Evolutionary conservation across 2,113 vertebrate species (phyloP), one percentile per base, ranked within the genome.

Genomic region (Psittacula cyanocephala): DNA sequence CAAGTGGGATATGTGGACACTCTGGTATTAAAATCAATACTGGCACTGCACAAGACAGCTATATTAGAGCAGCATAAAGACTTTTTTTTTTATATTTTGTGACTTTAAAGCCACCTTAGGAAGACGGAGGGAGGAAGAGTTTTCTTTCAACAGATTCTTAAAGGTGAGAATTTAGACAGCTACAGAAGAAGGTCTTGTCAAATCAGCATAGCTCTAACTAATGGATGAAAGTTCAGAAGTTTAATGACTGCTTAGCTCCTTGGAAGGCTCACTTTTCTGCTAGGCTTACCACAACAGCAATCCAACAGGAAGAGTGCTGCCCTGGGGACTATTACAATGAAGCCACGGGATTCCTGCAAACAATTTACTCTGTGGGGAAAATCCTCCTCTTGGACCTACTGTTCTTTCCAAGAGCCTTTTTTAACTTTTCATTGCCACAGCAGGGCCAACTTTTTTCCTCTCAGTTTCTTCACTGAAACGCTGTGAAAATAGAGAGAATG

Each of bases 281-380:
- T 67, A 91, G 65, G 95, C 95, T 97, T 96, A 96, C 93, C 92
- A 87, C 88, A 95, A 81, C 89, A 95, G 89, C 97, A 95, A 95
- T 65, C 93, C 95, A 53, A 91, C 95, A 93, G 91, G 82, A 97
- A 96, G 94, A 92, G 47, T 96, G 62, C 91, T 93, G 52, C 94
- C 91, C 96, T 16, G 13, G 88, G 92, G 78, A 94, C 91, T 87
- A 65, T 95, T 94, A 98, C 81, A 96, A 67, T 96, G 96, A 91
- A 95, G 94, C 95, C 89, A 82, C 84, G 84, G 91, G 95, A 98
- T 89, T 97, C 95, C 82, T 91, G 87, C 86, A 93, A 97, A 97
- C 96, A 96, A 98, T 98, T 97, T 97, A 90, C 97, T 97, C 97
- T 78, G 97, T 87, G 82, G 95, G 96, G 96, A 96, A 97, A 97